These are phyloP conservation scores for Anseranas semipalmata DNA, from an alignment of 2,113 vertebrate genomes.

Conservation along the genomic window DNA sequence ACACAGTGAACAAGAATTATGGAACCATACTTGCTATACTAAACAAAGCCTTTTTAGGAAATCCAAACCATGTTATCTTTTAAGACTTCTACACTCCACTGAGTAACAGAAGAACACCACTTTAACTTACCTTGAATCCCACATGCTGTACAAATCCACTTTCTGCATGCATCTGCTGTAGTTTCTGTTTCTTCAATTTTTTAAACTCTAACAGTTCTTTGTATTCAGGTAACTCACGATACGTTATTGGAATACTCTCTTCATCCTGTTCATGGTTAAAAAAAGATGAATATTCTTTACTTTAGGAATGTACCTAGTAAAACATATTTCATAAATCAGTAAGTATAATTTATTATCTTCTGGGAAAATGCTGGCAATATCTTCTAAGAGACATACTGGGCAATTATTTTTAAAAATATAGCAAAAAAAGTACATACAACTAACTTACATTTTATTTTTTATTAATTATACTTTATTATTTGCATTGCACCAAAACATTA, in stretches of 20 bases:
- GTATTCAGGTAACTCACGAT: slow-evolving; percentile 90
- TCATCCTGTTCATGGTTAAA: slow-evolving; percentile 84
- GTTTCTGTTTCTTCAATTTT: slow-evolving; percentile 91
- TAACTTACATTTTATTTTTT: background rate
- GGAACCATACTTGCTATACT: background rate
- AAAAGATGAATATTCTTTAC: background rate
- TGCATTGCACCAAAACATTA: background rate
- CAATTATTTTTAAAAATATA: background rate
- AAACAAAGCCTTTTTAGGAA: background rate
- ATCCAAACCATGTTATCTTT: background rate
- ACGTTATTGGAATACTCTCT: slow-evolving; percentile 88
- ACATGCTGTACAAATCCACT: slow-evolving; percentile 85
- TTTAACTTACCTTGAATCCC: slow-evolving; percentile 89
- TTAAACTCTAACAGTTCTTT: slow-evolving; percentile 95
- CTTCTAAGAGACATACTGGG: background rate
- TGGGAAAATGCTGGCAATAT: background rate
- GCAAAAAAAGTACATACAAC: background rate
- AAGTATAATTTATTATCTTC: background rate
- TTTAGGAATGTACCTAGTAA: background rate
- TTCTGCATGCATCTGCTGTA: slow-evolving; percentile 91
- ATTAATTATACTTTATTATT: background rate
- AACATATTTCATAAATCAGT: background rate
- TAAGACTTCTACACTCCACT: background rate
- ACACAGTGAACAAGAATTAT: background rate
- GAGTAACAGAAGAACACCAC: background rate